These are phyloP conservation scores for Minunthozetes semirufus DNA, from an alignment of 2,888 invertebrate species.

Conservation along the genomic window DNA sequence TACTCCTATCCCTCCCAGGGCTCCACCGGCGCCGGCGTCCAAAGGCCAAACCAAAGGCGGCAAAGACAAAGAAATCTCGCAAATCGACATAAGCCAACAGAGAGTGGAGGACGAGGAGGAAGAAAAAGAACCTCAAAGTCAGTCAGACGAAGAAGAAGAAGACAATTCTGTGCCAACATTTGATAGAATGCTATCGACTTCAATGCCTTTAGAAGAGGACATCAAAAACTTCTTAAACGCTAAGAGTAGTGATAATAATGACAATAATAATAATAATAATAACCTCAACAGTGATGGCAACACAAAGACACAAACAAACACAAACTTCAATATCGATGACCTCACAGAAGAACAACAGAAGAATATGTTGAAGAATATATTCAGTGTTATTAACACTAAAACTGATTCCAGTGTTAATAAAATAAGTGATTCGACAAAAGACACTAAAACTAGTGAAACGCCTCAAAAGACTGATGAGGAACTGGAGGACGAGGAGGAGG, in stretches of 20 bases:
- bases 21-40: neutral
- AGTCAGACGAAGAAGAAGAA: neutral
- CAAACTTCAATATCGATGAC: constrained; percentile 28
- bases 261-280: neutral
- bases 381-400: constrained; percentile 26
- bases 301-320: neutral
- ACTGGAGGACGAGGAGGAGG: neutral
- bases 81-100: constrained; percentile 6
- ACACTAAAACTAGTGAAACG: neutral
- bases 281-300: neutral
- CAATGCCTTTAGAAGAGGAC: neutral
- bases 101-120: constrained; percentile 8
- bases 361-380: constrained; percentile 30
- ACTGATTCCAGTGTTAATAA: constrained; percentile 17
- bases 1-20: constrained; percentile 5
- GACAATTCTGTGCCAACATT: neutral
- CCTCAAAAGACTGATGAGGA: neutral
- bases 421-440: neutral
- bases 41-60: neutral
- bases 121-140: neutral
- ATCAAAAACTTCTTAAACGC: neutral
- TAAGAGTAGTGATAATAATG: neutral
- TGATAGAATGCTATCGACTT: neutral
- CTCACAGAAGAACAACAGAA: constrained; percentile 29
- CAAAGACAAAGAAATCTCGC: neutral